Percentiles rank a stretch among this genome's conserved stretches.
Evolutionary conservation across 2,113 vertebrate genomes (phyloP).

Genomic region (Danionella cerebrum): DNA sequence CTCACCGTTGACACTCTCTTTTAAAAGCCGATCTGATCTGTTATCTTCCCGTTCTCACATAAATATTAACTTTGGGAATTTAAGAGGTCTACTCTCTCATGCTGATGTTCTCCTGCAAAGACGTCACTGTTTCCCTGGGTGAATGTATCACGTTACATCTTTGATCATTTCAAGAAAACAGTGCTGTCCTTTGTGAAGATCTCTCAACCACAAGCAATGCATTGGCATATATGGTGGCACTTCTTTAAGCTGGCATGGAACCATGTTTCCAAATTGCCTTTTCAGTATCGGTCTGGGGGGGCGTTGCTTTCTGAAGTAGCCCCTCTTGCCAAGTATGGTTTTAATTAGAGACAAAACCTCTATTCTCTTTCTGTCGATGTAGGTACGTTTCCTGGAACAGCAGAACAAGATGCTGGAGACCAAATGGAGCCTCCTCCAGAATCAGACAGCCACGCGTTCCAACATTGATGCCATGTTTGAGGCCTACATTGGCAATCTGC

Average conservation of each 20-base stretch:
- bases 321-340: neutral
- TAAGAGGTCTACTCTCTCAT: neutral
- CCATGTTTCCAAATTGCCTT: conserved; percentile 10
- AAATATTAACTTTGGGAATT: neutral
- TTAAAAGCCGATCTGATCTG: neutral
- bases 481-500: conserved; percentile 76
- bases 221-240: conserved; percentile 31
- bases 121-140: conserved; percentile 53
- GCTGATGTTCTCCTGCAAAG: conserved; percentile 1
- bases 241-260: conserved; percentile 10
- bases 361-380: neutral
- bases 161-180: neutral
- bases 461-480: conserved; percentile 84
- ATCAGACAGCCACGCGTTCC: conserved; percentile 69
- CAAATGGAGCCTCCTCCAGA: conserved; percentile 89
- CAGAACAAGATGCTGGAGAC: conserved; percentile 98
- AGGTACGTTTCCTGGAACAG: conserved; percentile 95
- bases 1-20: neutral
- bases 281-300: neutral
- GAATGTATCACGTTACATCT: conserved; percentile 21
- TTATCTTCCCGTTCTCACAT: neutral
- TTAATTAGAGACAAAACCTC: conserved; percentile 24
- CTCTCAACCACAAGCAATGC: conserved; percentile 10
- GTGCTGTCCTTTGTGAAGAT: conserved; percentile 10
- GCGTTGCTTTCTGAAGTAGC: neutral